Base-by-base conservation (phyloP, 1,140 invertebrate genomes). In the Drosophila persimilis region DNA sequence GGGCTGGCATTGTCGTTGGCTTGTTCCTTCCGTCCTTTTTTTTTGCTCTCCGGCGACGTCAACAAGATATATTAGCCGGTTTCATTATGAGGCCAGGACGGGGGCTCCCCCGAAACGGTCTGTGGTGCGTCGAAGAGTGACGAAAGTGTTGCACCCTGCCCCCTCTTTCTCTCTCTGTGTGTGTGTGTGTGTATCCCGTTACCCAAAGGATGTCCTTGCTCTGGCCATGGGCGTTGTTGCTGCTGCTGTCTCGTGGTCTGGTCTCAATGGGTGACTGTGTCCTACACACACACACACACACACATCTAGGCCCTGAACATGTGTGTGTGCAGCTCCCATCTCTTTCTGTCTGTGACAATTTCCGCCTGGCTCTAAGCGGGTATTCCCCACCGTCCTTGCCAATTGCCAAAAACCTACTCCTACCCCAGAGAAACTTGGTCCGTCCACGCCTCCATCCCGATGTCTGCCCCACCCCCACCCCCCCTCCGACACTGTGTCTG, bases 11-110 rank as follows among this genome's bases (percentile, higher is more conserved):
- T 64, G 69, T 35, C 52, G 59, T 24, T 75, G 58, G 39, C 53
- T 72, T 50, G 53, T 69, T 72, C 69, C 61, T 56, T 62, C 20
- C 17, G 0, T 17, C 17, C 17, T 29, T 53, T 56, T 26, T 45
- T 15, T 7, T 24, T 53, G 43, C 53, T 52, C 50, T 47, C 26
- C 55, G 62, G 61, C 73, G 64, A 66, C 73, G 65, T 65, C 81
- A 80, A 80, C 73, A 77, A 86, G 65, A 86, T 77, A 80, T 85
- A 85, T 86, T 86, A 77, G 81, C 70, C 59, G 77, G 64, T 76
- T 86, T 85, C 81, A 80, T 85, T 80, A 85, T 80, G 73, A 70
- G 69, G 54, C 54, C 60, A 39, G 24, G 26, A 52, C n/a, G 41
- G 58, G 29, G 29, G 61, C 22, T 31, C 31, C 3, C 3, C 31